These are phyloP conservation scores for Bibio marci DNA, from an alignment of 2,888 invertebrate genomes.

Conservation along the genomic window DNA sequence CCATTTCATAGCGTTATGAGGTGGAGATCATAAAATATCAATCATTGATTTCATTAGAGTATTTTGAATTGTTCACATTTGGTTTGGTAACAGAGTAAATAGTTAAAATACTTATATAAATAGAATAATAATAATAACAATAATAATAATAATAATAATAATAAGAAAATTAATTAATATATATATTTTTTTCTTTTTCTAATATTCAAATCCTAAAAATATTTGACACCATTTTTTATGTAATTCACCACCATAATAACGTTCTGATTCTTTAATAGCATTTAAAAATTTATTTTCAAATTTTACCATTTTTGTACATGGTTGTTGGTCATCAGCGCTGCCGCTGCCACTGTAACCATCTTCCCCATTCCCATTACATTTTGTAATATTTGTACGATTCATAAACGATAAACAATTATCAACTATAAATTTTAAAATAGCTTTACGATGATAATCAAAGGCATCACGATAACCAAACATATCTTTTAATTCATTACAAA, in stretches of 20 bases:
- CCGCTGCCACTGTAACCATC: not conserved
- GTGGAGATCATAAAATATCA: too few relatives aligned
- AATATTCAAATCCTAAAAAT: slow-evolving; percentile 23
- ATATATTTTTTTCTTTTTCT: too few relatives aligned
- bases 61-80: too few relatives aligned
- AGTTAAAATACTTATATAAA: too few relatives aligned
- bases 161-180: too few relatives aligned
- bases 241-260: slow-evolving; percentile 19
- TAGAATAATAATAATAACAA: too few relatives aligned
- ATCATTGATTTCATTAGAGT: too few relatives aligned
- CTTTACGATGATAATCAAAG: slow-evolving; percentile 26
- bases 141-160: too few relatives aligned
- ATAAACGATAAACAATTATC: slow-evolving; percentile 19
- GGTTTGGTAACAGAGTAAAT: too few relatives aligned
- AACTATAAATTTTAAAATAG: slow-evolving; percentile 26
- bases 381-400: slow-evolving; percentile 6
- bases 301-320: slow-evolving; percentile 17
- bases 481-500: slow-evolving; percentile 23
- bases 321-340: slow-evolving; percentile 1
- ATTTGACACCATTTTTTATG: slow-evolving; percentile 25
- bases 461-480: slow-evolving; percentile 25
- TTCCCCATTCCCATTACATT: slow-evolving; percentile 2
- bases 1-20: too few relatives aligned
- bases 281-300: slow-evolving; percentile 20
- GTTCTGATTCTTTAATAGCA: slow-evolving; percentile 22